Percentiles rank a stretch among this genome's conserved stretches.
These are phyloP conservation scores for Tethya wilhelma DNA, from an alignment of 37 sponge, comb jelly and placozoan species.

Conservation along the genomic window DNA sequence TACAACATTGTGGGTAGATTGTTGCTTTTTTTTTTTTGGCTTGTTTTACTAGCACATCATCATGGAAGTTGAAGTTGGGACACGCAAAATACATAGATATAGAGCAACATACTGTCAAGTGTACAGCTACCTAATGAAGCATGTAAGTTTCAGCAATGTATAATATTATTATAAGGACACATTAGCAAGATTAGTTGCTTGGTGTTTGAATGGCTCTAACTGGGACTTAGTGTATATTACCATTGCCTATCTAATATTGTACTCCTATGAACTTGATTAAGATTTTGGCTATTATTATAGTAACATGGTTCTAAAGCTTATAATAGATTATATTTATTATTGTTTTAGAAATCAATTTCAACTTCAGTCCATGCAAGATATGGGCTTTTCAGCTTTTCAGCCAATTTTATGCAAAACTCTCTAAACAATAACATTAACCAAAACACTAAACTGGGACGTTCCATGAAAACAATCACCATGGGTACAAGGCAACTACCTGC, in stretches of 20 bases:
- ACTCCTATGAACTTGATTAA: too few species aligned
- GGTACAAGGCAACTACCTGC: background rate
- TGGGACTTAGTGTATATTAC: too few species aligned
- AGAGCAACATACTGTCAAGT: background rate
- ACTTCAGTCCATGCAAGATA: background rate
- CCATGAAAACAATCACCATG: background rate
- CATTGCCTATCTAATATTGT: too few species aligned
- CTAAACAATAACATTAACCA: constrained; percentile 1
- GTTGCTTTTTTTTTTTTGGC: background rate
- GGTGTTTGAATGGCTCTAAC: too few species aligned
- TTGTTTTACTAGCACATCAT: background rate
- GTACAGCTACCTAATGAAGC: background rate
- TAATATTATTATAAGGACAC: too few species aligned
- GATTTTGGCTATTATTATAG: too few species aligned
- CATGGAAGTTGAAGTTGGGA: background rate
- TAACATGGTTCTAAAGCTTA: too few species aligned
- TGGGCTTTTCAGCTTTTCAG: background rate
- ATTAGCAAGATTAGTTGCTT: too few species aligned
- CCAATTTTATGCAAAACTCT: background rate
- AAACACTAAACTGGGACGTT: background rate
- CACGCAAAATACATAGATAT: background rate
- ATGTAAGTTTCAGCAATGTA: too few species aligned
- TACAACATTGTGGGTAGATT: too few species aligned
- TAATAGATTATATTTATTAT: too few species aligned
- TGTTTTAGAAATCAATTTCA: background rate